phyloP scores from a whole-genome alignment of 2,797 vertebrate genomes.

The Acipenser oxyrinchus region DNA sequence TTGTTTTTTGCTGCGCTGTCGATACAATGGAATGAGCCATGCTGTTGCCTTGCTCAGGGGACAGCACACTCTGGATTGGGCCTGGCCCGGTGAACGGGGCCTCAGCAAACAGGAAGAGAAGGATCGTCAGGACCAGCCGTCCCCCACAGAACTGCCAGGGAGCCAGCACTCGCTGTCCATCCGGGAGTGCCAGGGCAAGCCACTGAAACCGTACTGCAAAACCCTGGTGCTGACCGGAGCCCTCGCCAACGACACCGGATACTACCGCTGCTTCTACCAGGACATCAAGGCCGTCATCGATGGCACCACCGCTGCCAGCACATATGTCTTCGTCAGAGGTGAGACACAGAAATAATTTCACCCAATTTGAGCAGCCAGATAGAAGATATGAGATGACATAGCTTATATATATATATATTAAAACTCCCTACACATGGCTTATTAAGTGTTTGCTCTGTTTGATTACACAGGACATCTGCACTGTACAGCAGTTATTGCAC shows the following conservation, averaged over 20 bases:
- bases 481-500: too few species aligned
- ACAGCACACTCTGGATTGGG: conserved; percentile 81
- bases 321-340: conserved; percentile 88
- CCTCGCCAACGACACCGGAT: conserved; percentile 73
- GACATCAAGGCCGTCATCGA: conserved; percentile 75
- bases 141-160: conserved; percentile 16
- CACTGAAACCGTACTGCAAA: conserved; percentile 83
- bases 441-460: too few species aligned
- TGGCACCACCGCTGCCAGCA: conserved; percentile 74
- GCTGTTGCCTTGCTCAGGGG: conserved; percentile 59
- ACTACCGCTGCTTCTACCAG: conserved; percentile 83
- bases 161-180: conserved; percentile 41
- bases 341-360: conserved; percentile 35
- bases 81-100: conserved; percentile 72
- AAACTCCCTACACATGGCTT: too few species aligned
- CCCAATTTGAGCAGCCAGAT: too few species aligned
- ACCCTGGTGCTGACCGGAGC: conserved; percentile 61
- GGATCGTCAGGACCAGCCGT: conserved; percentile 43
- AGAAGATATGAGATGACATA: too few species aligned
- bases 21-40: not conserved
- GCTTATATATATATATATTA: too few species aligned
- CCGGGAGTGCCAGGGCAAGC: conserved; percentile 72
- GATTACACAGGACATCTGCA: too few species aligned
- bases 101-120: conserved; percentile 58
- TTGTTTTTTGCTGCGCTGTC: not conserved